Evolutionary conservation across 1,140 invertebrate genomes (phyloP).

Genomic region (Centruroides sculpturatus): DNA sequence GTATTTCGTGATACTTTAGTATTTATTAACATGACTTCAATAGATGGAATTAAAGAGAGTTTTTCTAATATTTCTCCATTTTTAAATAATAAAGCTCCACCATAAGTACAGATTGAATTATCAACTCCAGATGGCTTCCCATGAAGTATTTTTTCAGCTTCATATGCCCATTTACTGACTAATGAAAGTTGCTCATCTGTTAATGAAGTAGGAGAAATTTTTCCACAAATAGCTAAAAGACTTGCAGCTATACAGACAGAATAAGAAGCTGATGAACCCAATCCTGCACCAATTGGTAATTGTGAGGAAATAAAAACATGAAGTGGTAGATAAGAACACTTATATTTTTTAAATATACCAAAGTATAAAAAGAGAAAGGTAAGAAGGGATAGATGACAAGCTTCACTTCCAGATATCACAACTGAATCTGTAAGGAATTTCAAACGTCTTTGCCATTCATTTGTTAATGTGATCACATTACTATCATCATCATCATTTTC

Average conservation of each 20-base stretch:
- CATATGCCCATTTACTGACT: constrained; percentile 66
- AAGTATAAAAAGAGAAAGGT: too few relatives aligned
- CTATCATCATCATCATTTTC: too few relatives aligned
- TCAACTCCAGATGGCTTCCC: constrained; percentile 87
- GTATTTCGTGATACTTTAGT: constrained; percentile 71
- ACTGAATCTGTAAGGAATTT: too few relatives aligned
- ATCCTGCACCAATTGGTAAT: constrained; percentile 58
- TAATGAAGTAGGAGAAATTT: background rate
- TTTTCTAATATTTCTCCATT: constrained; percentile 29
- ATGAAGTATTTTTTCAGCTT: constrained; percentile 76
- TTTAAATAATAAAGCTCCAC: constrained; percentile 51
- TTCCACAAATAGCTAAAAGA: constrained; percentile 35
- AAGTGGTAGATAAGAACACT: constrained; percentile 2
- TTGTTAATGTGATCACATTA: too few relatives aligned
- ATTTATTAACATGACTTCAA: constrained; percentile 59
- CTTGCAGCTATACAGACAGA: constrained; percentile 59
- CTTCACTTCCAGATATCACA: too few relatives aligned
- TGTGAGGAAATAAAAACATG: constrained; percentile 43
- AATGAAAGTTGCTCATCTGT: constrained; percentile 26
- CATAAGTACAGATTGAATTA: constrained; percentile 77
- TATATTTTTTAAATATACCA: too few relatives aligned
- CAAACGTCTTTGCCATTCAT: too few relatives aligned
- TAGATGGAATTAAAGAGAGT: background rate
- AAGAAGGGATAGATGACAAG: too few relatives aligned
- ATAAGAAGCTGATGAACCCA: constrained; percentile 86